Evolutionary conservation across 1,140 invertebrate species (phyloP), one percentile per base, ranked within the genome.

Genomic region (Drosophila bocki): DNA sequence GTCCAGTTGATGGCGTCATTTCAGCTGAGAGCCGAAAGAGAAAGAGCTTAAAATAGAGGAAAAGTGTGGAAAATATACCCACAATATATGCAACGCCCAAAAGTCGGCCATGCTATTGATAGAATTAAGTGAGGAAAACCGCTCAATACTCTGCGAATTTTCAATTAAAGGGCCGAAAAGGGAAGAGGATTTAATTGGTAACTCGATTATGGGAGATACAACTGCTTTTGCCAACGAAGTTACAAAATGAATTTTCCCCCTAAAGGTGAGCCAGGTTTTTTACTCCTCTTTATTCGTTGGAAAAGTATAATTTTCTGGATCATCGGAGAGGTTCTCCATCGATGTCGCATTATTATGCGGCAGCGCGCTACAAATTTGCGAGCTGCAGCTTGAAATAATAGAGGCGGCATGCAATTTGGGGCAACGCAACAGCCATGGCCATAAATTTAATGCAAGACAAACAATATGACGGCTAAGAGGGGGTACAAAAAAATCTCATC

Each of bases 391-490:
- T 58, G 44, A 83, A 71, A 72, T 71, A 78, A 75, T 62, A 74
- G 41, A 41, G 57, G 19, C 59, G 7, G 26, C 54, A 57, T 71
- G 51, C 78, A 86, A 78, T 85, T 86, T 88, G 70, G 81, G 75
- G 70, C 70, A 54, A 79, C 33, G 12, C 13, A 8, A 60, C 67
- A 74, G 32, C 51, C n/a, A 64, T 62, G 65, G 76, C 72, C 68
- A 83, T 87, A 88, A 87, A 88, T 84, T 78, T 79, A 78, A 78
- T 75, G 80, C 61, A 77, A 78, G 71, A 57, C 77, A 87, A 88
- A 87, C 82, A 81, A 75, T 77, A 47, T 53, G 69, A 37, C 32
- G 62, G 35, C 58, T 64, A 11, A 29, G 33, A 47, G 56, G 37
- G 29, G 45, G 35, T 39, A 51, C 22, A 59, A 58, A 72, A 80